Percentiles rank a stretch among this genome's conserved stretches.
phyloP scores from a whole-genome alignment of 1,140 invertebrate genomes.

The Metopolophium dirhodum region DNA sequence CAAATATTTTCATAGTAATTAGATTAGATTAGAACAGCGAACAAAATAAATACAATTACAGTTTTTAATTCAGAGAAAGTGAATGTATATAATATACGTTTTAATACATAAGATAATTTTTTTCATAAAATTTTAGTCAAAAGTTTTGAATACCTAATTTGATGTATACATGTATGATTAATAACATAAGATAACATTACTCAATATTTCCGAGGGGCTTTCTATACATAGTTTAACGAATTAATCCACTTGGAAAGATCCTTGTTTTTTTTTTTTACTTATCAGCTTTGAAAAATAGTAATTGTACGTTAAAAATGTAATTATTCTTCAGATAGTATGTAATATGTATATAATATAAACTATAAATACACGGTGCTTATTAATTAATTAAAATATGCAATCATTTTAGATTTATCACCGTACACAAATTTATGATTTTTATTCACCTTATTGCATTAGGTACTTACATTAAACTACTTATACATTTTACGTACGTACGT shows the following conservation, averaged over 20 bases:
- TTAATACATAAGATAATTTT: not conserved
- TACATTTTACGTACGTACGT: not conserved
- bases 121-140: not conserved
- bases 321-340: not conserved
- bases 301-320: not conserved
- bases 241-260: not conserved
- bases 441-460: not conserved
- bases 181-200: not conserved
- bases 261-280: not conserved
- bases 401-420: not conserved
- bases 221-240: not conserved
- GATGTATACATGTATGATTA: too few species aligned
- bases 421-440: not conserved
- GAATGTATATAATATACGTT: not conserved
- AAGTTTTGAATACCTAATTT: not conserved
- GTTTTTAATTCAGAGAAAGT: conserved; percentile 20
- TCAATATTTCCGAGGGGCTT: conserved; percentile 2
- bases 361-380: not conserved
- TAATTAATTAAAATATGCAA: not conserved
- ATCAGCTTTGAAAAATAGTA: not conserved
- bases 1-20: not conserved
- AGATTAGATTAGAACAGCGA: conserved; percentile 55
- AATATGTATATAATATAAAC: not conserved
- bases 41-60: not conserved
- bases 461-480: not conserved